A percentile compares a stretch with the other conserved stretches of the same genome.
Conservation (phyloP, 1,140 invertebrate species). For the Philopotamus ludificatus region DNA sequence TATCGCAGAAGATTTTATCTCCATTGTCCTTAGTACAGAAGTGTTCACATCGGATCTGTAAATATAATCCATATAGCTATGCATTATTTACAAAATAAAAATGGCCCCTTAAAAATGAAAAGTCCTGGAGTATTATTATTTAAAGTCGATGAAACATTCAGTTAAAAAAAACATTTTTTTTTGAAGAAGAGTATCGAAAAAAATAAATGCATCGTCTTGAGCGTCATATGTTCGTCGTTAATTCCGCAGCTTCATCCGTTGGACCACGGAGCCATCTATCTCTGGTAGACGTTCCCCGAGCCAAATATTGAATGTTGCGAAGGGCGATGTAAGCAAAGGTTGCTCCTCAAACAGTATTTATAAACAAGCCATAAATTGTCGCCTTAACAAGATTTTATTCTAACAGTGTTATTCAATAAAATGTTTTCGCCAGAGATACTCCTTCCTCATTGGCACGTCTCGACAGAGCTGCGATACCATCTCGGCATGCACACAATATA, state of each 20-base stretch:
- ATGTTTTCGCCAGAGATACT: conserved; percentile 10
- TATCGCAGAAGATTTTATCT: too few species aligned
- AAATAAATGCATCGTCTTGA: neutral
- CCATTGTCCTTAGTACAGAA: too few species aligned
- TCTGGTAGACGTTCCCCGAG: conserved; percentile 1
- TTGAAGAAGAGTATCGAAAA: neutral
- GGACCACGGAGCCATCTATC: neutral
- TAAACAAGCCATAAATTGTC: conserved; percentile 42
- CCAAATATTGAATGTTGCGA: conserved; percentile 37
- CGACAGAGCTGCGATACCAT: neutral
- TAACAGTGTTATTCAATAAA: conserved; percentile 12
- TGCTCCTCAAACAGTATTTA: conserved; percentile 38
- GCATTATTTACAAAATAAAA: too few species aligned
- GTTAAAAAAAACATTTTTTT: too few species aligned
- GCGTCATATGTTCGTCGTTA: neutral
- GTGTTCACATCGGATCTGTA: too few species aligned
- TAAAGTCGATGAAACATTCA: too few species aligned
- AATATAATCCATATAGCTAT: too few species aligned
- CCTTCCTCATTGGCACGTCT: conserved; percentile 3
- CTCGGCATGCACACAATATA: neutral
- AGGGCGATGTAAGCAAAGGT: conserved; percentile 24
- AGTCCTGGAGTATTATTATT: too few species aligned
- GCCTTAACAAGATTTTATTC: conserved; percentile 38
- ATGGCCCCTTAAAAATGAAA: too few species aligned
- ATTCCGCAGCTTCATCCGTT: neutral